phyloP scores from a whole-genome alignment of 2,888 invertebrate genomes.

The Ormyrus labotus region DNA sequence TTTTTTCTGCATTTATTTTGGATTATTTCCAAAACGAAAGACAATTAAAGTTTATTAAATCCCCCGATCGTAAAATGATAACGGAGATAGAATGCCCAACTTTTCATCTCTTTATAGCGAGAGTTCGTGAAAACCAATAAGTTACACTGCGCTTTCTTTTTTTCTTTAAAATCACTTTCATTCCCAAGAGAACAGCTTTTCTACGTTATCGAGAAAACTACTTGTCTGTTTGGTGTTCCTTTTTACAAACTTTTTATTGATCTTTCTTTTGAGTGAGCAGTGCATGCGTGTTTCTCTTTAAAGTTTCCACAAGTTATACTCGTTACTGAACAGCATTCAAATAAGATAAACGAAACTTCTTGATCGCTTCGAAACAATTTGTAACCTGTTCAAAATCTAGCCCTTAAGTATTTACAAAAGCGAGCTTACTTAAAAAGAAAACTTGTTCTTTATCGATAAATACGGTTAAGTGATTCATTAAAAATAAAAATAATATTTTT shows the following conservation, averaged over 20 bases:
- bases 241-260: conserved; percentile 47
- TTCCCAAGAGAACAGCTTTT: conserved; percentile 35
- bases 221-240: conserved; percentile 17
- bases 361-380: conserved; percentile 1
- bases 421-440: too few relatives aligned
- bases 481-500: too few relatives aligned
- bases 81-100: too few relatives aligned
- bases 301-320: conserved; percentile 15
- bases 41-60: too few relatives aligned
- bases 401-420: too few relatives aligned
- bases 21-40: too few relatives aligned
- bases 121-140: conserved; percentile 33
- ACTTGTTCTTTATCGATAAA: too few relatives aligned
- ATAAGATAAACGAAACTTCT: conserved; percentile 15
- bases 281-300: conserved; percentile 4
- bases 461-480: too few relatives aligned
- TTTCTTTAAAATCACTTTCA: conserved; percentile 49
- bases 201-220: conserved; percentile 16
- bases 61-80: too few relatives aligned
- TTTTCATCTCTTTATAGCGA: conserved; percentile 15
- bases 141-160: conserved; percentile 17
- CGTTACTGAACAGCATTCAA: conserved; percentile 21
- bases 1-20: too few relatives aligned
- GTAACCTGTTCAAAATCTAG: too few relatives aligned
- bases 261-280: conserved; percentile 11